Evolutionary conservation across 2,797 vertebrate genomes (phyloP), one percentile per base, ranked within the genome.

Genomic region (Poecilia velifera): DNA sequence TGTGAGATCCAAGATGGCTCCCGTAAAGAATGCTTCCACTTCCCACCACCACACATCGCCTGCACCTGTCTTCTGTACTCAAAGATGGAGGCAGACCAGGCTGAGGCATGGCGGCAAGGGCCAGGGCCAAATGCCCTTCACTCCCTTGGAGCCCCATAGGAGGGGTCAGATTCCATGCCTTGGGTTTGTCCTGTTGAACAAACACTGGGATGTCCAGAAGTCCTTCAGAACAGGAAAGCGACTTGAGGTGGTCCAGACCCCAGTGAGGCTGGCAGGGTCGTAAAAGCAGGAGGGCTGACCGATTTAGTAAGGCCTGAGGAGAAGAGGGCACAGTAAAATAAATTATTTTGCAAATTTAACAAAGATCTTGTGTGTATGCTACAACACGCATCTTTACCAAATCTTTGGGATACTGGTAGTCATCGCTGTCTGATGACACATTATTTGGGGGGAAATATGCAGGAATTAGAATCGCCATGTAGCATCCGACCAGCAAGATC

Each of bases 31-130:
- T 75, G 28, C 96, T 95, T 41, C 96, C 96, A 1, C 80, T 96
- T 43, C 96, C 96, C 73, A 97, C 94, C 84, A 97, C 96, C 81
- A 96, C 86, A 14, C 96, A 97, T 72, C 92, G 92, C 80, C 74
- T 94, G 91, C 96, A 96, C 64, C 80, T 68, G 16, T 85, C 81
- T 8, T 85, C 80, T 31, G 39, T 66, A 43, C 22, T 80, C 66
- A 94, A 73, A 0, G 77, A 85, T 9, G 78, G 49, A 13, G 95
- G 94, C 43, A 91, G 70, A 3, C 92, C 91, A 0, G 86, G 87
- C 73, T 93, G 85, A 57, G 96, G 95, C 79, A 97, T 89, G 13
- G 87, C 86, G 47, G 90, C 90, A 1, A 96, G 91, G 41, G 92
- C 89, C 62, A 79, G 79, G 41, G 88, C 84, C 49, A 95, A 87